Evolutionary conservation across 2,888 invertebrate species (phyloP).

Genomic region (Drosophila differens): DNA sequence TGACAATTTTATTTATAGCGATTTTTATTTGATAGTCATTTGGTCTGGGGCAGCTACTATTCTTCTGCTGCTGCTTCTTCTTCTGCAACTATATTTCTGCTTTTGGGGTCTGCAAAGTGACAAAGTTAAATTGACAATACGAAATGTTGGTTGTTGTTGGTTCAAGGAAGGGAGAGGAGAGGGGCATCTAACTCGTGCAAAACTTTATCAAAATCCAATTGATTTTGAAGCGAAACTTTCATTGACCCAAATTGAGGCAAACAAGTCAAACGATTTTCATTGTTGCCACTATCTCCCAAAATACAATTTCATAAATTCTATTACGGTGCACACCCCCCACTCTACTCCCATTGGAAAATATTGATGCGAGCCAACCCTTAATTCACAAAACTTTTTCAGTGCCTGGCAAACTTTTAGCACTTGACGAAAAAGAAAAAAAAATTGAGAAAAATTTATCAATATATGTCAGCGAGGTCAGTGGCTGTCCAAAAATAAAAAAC

Average conservation of each 20-base stretch:
- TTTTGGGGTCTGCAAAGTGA: conserved; percentile 31
- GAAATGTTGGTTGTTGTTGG: conserved; percentile 11
- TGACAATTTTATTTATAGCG: conserved; percentile 56
- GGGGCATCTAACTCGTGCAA: conserved; percentile 19
- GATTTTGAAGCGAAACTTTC: conserved; percentile 72
- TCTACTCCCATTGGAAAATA: background rate
- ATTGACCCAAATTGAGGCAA: conserved; percentile 76
- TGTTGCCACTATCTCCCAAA: conserved; percentile 51
- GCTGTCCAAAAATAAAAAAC: conserved; percentile 32
- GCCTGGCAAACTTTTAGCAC: conserved; percentile 57
- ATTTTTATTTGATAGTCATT: conserved; percentile 60
- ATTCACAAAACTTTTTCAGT: conserved; percentile 53
- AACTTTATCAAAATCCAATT: conserved; percentile 76
- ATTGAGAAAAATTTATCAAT: conserved; percentile 50
- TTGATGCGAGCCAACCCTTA: conserved; percentile 29
- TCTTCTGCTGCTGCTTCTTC: background rate
- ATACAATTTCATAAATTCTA: conserved; percentile 78
- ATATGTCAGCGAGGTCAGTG: conserved; percentile 53
- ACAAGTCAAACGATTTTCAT: conserved; percentile 63
- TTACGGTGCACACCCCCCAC: conserved; percentile 36
- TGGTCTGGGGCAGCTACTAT: conserved; percentile 12
- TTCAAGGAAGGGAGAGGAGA: background rate
- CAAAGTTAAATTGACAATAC: conserved; percentile 56
- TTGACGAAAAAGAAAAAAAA: conserved; percentile 44
- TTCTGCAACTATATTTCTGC: conserved; percentile 1